Evolutionary conservation across 2,888 invertebrate genomes (phyloP).

Genomic region (Tryphoninae sp.): DNA sequence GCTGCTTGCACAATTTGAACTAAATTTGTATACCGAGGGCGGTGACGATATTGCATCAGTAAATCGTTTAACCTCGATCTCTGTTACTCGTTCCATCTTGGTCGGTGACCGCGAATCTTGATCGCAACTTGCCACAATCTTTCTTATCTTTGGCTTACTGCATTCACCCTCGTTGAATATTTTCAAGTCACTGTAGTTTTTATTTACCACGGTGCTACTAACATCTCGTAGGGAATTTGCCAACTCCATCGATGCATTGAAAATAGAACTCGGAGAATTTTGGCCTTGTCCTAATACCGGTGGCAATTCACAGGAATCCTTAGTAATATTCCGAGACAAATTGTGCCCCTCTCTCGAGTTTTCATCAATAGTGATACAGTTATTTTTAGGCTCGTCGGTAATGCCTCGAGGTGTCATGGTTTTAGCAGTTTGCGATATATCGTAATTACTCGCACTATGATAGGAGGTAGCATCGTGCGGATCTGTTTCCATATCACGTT

Average conservation of each 20-base stretch:
- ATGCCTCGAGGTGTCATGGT: neutral
- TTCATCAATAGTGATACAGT: neutral
- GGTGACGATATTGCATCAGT: neutral
- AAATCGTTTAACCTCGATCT: neutral
- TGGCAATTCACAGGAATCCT: neutral
- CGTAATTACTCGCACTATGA: neutral
- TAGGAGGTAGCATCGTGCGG: neutral
- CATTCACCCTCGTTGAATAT: neutral
- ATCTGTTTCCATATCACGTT: neutral
- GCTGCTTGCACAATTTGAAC: constrained; percentile 41
- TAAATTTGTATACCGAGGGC: neutral
- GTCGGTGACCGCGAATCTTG: neutral
- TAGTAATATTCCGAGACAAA: neutral
- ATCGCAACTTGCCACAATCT: constrained; percentile 12
- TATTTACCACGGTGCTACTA: no score
- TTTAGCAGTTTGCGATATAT: neutral
- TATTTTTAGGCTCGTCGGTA: neutral
- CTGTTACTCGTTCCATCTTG: neutral
- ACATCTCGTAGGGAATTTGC: no score
- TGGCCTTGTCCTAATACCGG: neutral
- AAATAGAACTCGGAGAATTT: no score
- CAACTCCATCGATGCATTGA: no score
- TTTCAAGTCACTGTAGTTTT: neutral
- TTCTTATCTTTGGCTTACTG: constrained; percentile 38
- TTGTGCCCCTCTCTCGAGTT: neutral